Base-by-base conservation (phyloP, 1,140 invertebrate genomes). In the Hyles vespertilio region DNA sequence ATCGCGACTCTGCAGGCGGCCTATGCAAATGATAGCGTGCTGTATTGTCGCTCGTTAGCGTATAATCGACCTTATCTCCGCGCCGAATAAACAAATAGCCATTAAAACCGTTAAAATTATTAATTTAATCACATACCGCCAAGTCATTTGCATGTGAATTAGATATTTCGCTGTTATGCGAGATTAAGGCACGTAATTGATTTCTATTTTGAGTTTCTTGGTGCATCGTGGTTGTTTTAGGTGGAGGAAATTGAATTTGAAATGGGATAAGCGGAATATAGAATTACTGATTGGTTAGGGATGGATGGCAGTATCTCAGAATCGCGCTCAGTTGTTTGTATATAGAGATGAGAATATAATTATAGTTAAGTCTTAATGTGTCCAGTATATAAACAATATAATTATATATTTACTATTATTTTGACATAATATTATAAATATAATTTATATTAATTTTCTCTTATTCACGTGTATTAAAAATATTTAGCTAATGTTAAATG, bases 31-130 rank as follows among this genome's bases (percentile, higher is more conserved):
- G 59, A 67, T 61, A 67, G 66, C 62, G 59, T 71, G 63, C 67
- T 74, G 68, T 76, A 72, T 61, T 70, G 68, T 72, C 50, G 53
- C 69, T 76, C 66, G 72, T 79, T 77, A 77, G 69, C 76, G 65
- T 70, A 73, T 84, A 81, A 85, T 85, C 69, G 76, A n/a, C 56
- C 69, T 71, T 81, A 75, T 77, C 76, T 70, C 52, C 72, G 69
- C 62, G 63, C 59, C 61, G 71, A 79, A 81, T 84, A 81, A 82
- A 87, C 83, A 86, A 84, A 84, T 79, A 79, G 69, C 65, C 70
- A 77, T 83, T 79, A 81, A 78, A 66, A 67, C 67, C 67, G 76
- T 78, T 78, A 81, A 81, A 82, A 77, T 86, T 84, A 81, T 82
- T 75, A 83, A 75, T 86, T 76, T 79, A 70, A 80, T 76, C 67